Evolutionary conservation across 2,888 invertebrate genomes (phyloP).

Genomic region (Phalera bucephala): DNA sequence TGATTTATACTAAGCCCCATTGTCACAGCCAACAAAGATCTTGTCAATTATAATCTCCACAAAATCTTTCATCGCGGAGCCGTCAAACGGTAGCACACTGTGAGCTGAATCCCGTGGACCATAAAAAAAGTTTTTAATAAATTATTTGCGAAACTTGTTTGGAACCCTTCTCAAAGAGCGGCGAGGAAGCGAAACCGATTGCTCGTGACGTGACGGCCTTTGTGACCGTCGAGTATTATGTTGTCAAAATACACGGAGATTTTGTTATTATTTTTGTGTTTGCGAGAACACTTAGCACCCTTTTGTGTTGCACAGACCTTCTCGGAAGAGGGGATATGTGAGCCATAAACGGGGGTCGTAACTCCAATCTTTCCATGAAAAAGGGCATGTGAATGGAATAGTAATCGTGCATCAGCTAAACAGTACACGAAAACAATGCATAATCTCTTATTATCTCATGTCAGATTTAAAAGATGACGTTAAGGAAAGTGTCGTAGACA

Average conservation of each 20-base stretch:
- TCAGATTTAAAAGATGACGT: conserved; percentile 29
- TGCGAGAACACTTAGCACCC: conserved; percentile 80
- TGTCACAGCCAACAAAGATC: conserved; percentile 77
- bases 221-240: conserved; percentile 80
- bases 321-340: conserved; percentile 71
- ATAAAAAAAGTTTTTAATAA: conserved; percentile 71
- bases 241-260: conserved; percentile 82
- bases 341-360: conserved; percentile 60
- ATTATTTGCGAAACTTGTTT: conserved; percentile 80
- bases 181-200: conserved; percentile 78
- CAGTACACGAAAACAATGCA: conserved; percentile 53
- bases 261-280: conserved; percentile 83
- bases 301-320: conserved; percentile 65
- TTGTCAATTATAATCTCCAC: conserved; percentile 80
- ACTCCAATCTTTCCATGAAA: conserved; percentile 68
- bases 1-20: conserved; percentile 70
- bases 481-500: conserved; percentile 37
- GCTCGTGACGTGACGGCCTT: conserved; percentile 78
- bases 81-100: conserved; percentile 76
- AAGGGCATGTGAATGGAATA: conserved; percentile 70
- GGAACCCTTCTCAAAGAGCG: conserved; percentile 75
- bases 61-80: conserved; percentile 65
- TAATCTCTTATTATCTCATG: conserved; percentile 39
- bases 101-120: conserved; percentile 54
- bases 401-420: conserved; percentile 52